A percentile compares a stretch with the other conserved stretches of the same genome.
These are phyloP conservation scores for Cyanistes caeruleus DNA, from an alignment of 2,113 vertebrate species.

Conservation along the genomic window DNA sequence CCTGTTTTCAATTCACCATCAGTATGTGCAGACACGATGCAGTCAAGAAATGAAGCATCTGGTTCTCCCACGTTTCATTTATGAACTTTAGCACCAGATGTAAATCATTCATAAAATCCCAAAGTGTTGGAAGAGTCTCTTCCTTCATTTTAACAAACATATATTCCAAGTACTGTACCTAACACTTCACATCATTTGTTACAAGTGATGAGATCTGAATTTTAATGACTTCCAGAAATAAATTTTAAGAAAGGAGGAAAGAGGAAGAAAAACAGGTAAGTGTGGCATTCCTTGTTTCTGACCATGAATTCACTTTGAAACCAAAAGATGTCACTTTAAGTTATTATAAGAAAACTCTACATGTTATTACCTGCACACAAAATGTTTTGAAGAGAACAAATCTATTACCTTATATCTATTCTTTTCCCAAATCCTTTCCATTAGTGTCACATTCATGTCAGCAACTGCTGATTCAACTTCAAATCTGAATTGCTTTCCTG, in stretches of 20 bases:
- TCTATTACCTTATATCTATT: conserved; percentile 16
- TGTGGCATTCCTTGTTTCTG: conserved; percentile 4
- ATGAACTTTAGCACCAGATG: conserved; percentile 83
- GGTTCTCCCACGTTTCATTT: conserved; percentile 75
- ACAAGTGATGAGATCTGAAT: conserved; percentile 69
- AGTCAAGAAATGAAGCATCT: conserved; percentile 78
- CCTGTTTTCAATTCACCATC: conserved; percentile 76
- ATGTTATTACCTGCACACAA: neutral
- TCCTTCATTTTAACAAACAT: conserved; percentile 73
- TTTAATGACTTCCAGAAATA: conserved; percentile 67
- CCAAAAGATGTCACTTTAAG: conserved; percentile 22
- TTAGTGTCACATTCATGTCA: conserved; percentile 45
- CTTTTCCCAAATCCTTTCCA: conserved; percentile 47
- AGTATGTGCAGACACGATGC: conserved; percentile 75
- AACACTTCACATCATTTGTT: conserved; percentile 66
- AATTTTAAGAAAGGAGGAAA: conserved; percentile 32
- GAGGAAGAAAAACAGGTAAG: conserved; percentile 21
- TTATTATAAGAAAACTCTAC: conserved; percentile 27
- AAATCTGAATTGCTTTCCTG: conserved; percentile 36
- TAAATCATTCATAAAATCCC: conserved; percentile 82
- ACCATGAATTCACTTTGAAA: conserved; percentile 30
- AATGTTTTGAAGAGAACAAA: conserved; percentile 16
- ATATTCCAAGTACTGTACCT: conserved; percentile 67
- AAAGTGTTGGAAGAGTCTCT: conserved; percentile 70
- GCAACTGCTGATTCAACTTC: conserved; percentile 55